Base-by-base conservation (phyloP, 1,140 invertebrate species). In the Antheraea mylitta region DNA sequence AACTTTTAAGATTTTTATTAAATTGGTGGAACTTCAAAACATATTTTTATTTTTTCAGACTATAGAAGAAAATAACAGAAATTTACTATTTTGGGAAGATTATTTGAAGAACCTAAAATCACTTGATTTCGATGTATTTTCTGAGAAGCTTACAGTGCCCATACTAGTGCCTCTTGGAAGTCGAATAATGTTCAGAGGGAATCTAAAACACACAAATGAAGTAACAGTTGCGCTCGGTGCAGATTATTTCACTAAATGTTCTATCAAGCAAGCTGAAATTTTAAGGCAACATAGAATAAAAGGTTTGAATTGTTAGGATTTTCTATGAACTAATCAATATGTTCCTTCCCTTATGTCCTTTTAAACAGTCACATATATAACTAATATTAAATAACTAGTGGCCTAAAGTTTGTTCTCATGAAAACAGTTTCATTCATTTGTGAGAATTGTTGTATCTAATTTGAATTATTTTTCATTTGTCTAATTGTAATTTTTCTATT, bases 151-250 rank as follows among this genome's bases (percentile, higher is more conserved):
- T 30, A 90, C 86, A 69, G 87, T 93, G 18, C 83, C 91, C 16
- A 83, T 93, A n/a, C 78, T 95, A 90, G 94, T 96, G 11, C 96
- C 96, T 18, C 92, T 96, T 75, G 95, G 95, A 9, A 92, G 90
- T 18, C 91, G 94, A 77, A 95, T 96, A 30, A 93, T 96, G 18
- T 95, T 96, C 88, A 94, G 94, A 77, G 96, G 96, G 36, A 90
- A 94, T 73, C 77, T 97, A 5, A 93, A 95, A 48, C 95, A 97
- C 78, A 96, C 96, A 18, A 97, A 96, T 92, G 96, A 96, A 92
- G 93, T 97, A 8, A 87, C 95, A 63, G 95, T 96, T 10, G 87
- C 95, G 2, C 79, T 96, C 3, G 96, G 96, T 18, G 95, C 96
- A 67, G 95, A 95, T 80, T 96, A 95, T 90, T 97, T 97, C 92